Base-by-base conservation (phyloP, 1,140 invertebrate genomes). In the Leptestheria dahalacensis region DNA sequence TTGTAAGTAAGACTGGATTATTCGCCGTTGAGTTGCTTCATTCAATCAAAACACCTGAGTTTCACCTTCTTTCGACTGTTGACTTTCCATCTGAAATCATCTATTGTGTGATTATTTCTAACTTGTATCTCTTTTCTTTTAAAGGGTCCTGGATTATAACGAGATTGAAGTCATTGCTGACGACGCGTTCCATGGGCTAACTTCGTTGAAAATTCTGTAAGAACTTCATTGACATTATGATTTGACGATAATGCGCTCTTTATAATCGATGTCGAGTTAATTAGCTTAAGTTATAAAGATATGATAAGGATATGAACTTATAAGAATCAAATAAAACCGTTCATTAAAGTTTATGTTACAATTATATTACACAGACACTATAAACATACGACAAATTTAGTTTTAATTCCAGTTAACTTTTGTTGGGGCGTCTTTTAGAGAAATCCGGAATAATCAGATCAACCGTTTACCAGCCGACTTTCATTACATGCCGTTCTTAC, bases 141-240 rank as follows among this genome's bases (percentile, higher is more conserved):
- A 41, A 74, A 84, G 82, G 66, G 76, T 82, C 65, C 71, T 84
- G 64, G 79, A 81, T 69, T 74, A 81, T 65, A 84, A 84, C 74
- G 78, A 78, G 71, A 77, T 86, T 63, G 74, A 71, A 61, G 70
- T 71, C 63, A 81, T 85, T 65, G 76, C 81, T 62, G 75, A 77
- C 59, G 72, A 78, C 46, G 82, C 81, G 23, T 83, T 85, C 66
- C 69, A 70, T 58, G 81, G 80, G 71, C 70, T 85, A 62, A 77
- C 77, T 60, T 78, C 75, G 62, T 71, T 85, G 64, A 75, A 75
- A 74, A 74, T 84, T 64, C 68, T 86, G 84, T 86, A 76, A 83
- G 20, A 23, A 21, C 10, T 21, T 18, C 60, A n/a, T 28, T n/a
- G 28, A 28, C 4, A n/a, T 41, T 9, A 26, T 20, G 20, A 47